Evolutionary conservation across 1,140 invertebrate genomes (phyloP).

Genomic region (Platyura marginata): DNA sequence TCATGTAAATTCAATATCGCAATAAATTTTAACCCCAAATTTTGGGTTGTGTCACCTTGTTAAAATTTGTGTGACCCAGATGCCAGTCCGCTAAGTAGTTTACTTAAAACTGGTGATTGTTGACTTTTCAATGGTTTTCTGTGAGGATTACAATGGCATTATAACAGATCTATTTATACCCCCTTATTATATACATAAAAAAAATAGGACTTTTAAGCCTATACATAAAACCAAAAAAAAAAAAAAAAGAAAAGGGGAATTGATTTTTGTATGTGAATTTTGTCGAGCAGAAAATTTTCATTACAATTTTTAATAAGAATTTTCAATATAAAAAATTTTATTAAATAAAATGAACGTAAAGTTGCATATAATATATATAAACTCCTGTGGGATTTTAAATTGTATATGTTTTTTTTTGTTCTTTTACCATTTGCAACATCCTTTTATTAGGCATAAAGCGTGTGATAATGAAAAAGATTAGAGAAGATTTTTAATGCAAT

Average conservation of each 20-base stretch:
- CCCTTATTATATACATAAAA: background rate
- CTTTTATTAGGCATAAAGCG: background rate
- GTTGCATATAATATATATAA: background rate
- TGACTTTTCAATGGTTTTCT: background rate
- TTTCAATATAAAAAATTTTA: background rate
- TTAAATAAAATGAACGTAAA: background rate
- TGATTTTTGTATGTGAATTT: background rate
- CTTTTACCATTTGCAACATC: background rate
- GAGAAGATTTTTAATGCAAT: background rate
- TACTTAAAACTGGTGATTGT: background rate
- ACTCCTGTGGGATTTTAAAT: background rate
- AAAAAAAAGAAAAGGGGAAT: background rate
- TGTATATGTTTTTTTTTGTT: background rate
- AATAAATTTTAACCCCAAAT: background rate
- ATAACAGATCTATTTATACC: background rate
- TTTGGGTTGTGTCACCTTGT: background rate
- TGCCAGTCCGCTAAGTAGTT: background rate
- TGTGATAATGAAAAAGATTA: constrained; percentile 1
- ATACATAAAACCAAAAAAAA: too few relatives aligned
- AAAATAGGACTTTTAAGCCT: too few relatives aligned
- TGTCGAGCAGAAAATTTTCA: background rate
- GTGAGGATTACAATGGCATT: background rate
- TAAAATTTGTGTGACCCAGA: background rate
- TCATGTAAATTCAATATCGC: background rate
- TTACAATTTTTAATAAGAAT: background rate